phyloP scores from a whole-genome alignment of 2,797 vertebrate genomes.

The Pristis pectinata region DNA sequence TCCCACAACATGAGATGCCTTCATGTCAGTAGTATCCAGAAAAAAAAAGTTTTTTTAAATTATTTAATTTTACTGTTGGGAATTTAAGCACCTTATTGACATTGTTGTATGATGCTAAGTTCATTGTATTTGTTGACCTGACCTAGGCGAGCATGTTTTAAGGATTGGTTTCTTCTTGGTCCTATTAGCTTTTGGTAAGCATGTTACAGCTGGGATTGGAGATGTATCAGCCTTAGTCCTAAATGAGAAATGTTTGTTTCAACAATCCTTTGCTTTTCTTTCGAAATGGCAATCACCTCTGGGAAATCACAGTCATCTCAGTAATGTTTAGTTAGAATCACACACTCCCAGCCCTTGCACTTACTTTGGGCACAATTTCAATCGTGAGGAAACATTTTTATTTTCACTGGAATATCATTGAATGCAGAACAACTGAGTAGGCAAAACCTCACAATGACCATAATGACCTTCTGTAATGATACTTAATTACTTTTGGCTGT shows the following conservation, averaged over 20 bases:
- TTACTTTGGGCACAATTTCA: neutral
- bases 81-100: neutral
- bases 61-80: neutral
- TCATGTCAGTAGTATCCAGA: neutral
- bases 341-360: neutral
- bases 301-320: conserved; percentile 27
- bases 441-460: conserved; percentile 26
- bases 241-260: conserved; percentile 2
- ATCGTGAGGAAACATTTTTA: neutral
- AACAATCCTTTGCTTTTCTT: conserved; percentile 1
- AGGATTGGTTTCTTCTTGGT: neutral
- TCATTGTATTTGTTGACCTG: neutral
- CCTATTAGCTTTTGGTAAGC: neutral
- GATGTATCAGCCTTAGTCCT: neutral
- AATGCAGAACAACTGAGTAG: conserved; percentile 22
- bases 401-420: conserved; percentile 21
- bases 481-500: conserved; percentile 35
- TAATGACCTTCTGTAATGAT: conserved; percentile 31
- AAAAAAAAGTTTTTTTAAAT: neutral
- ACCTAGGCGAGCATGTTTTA: neutral
- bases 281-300: neutral
- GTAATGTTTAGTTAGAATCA: conserved; percentile 4
- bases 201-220: neutral
- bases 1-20: neutral
- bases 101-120: neutral